These are phyloP conservation scores for Procambarus virginalis DNA, from an alignment of 1,140 invertebrate genomes.

Conservation along the genomic window DNA sequence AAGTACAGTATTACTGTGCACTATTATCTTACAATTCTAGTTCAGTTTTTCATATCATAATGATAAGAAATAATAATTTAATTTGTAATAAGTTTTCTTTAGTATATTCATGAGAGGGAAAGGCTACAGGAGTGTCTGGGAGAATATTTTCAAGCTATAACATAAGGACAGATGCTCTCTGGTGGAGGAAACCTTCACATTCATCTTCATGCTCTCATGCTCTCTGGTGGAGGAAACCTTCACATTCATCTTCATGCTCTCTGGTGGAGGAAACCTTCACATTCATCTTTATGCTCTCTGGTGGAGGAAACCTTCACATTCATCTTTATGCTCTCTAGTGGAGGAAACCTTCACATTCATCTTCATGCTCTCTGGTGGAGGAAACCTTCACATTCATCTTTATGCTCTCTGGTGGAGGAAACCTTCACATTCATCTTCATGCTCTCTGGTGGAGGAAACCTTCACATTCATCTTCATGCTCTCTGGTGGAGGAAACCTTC, in stretches of 20 bases:
- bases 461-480: neutral
- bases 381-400: neutral
- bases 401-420: neutral
- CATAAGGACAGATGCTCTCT: neutral
- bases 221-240: neutral
- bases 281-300: neutral
- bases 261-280: neutral
- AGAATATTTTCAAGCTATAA: neutral
- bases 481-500: neutral
- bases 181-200: neutral
- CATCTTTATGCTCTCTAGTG: neutral
- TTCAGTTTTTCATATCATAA: neutral
- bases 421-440: neutral
- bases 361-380: neutral
- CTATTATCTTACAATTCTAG: neutral
- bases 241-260: neutral
- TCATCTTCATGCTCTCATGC: neutral
- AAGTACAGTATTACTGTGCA: neutral
- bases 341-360: neutral
- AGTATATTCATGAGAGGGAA: neutral
- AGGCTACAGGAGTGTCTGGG: neutral
- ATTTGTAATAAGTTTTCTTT: neutral
- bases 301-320: no score
- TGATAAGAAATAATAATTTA: neutral
- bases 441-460: neutral